phyloP scores from a whole-genome alignment of 2,797 vertebrate genomes.

The Petrocephalus sullivani region DNA sequence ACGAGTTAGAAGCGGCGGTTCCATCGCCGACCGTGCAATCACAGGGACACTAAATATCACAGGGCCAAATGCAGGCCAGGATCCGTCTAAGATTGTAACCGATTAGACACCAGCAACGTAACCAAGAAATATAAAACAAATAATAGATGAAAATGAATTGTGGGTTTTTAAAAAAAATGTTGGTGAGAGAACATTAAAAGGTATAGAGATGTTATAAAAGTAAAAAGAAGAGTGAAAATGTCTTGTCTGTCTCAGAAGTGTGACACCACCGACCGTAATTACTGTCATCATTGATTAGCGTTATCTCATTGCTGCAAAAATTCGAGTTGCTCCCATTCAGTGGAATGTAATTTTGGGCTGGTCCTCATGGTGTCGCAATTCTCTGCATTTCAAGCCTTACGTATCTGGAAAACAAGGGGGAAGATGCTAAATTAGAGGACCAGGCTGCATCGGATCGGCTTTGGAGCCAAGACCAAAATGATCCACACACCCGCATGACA shows the following conservation, averaged over 20 bases:
- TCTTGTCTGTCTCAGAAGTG: neutral
- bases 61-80: neutral
- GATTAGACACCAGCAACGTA: neutral
- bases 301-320: conserved; percentile 13
- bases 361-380: conserved; percentile 47
- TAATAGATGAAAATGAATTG: neutral
- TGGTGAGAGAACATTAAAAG: neutral
- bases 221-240: neutral
- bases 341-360: conserved; percentile 47
- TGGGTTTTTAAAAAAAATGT: conserved; percentile 9
- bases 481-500: neutral
- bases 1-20: neutral
- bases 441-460: neutral
- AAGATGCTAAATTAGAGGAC: conserved; percentile 32
- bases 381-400: conserved; percentile 47
- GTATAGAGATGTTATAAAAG: neutral
- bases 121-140: conserved; percentile 7
- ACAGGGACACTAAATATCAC: neutral
- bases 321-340: conserved; percentile 41
- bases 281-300: neutral
- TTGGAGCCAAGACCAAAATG: neutral
- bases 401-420: conserved; percentile 54
- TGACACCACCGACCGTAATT: neutral
- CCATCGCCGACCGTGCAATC: neutral
- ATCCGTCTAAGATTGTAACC: conserved; percentile 17